A percentile compares a stretch with the other conserved stretches of the same genome.
Conservation (phyloP, 2,888 invertebrate species). For the Polydrusus pterygomalis region DNA sequence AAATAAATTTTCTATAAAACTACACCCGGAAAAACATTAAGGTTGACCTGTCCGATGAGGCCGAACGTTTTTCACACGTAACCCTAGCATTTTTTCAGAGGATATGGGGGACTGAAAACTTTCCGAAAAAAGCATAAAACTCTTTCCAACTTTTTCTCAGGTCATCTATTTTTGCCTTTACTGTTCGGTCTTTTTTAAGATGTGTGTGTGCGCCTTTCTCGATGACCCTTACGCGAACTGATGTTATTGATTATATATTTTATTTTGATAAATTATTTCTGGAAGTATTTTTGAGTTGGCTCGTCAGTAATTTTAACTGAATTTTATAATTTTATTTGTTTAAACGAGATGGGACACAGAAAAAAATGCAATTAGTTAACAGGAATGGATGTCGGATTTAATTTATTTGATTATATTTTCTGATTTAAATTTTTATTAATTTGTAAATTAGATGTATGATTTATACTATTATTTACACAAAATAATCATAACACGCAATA, state of each 20-base stretch:
- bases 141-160: conserved; percentile 32
- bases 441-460: too few species aligned
- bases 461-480: too few species aligned
- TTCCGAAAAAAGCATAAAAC: conserved; percentile 35
- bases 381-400: too few species aligned
- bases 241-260: conserved; percentile 44
- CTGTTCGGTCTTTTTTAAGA: conserved; percentile 24
- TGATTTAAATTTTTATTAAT: too few species aligned
- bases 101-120: conserved; percentile 36
- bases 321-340: too few species aligned
- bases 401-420: too few species aligned
- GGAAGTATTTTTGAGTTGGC: not conserved
- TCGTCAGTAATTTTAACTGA: too few species aligned
- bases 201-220: conserved; percentile 14
- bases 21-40: conserved; percentile 32
- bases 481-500: too few species aligned
- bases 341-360: too few species aligned
- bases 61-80: conserved; percentile 36
- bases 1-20: conserved; percentile 27
- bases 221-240: conserved; percentile 34
- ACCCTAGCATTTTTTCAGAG: conserved; percentile 29
- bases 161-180: conserved; percentile 48
- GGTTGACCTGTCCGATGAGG: conserved; percentile 38
- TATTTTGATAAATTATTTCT: conserved; percentile 13
- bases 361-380: too few species aligned